Evolutionary conservation across 2,888 invertebrate species (phyloP).

Genomic region (Melitaea athalia): DNA sequence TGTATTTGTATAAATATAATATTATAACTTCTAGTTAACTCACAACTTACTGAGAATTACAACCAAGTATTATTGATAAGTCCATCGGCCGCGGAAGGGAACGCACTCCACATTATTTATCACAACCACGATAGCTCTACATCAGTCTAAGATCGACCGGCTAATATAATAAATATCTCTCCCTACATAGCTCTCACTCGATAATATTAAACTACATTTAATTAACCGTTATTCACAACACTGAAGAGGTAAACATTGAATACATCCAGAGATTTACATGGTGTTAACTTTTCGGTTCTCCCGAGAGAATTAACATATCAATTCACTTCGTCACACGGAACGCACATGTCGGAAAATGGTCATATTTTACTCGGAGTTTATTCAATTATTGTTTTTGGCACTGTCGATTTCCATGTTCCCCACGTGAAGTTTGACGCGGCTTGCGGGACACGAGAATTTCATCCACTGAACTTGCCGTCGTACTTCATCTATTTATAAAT

Average conservation of each 20-base stretch:
- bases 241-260: slow-evolving; percentile 79
- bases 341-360: slow-evolving; percentile 47
- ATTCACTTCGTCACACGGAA: slow-evolving; percentile 58
- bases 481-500: slow-evolving; percentile 65
- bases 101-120: slow-evolving; percentile 56
- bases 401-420: slow-evolving; percentile 61
- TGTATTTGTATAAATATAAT: slow-evolving; percentile 60
- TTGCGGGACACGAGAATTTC: slow-evolving; percentile 57
- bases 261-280: slow-evolving; percentile 65
- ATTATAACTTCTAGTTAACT: slow-evolving; percentile 58
- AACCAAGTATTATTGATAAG: slow-evolving; percentile 60
- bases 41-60: slow-evolving; percentile 73
- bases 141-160: slow-evolving; percentile 46
- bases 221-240: slow-evolving; percentile 76
- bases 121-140: slow-evolving; percentile 68
- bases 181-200: slow-evolving; percentile 58
- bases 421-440: slow-evolving; percentile 59
- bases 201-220: slow-evolving; percentile 46
- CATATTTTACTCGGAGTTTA: slow-evolving; percentile 57
- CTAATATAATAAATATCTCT: slow-evolving; percentile 33
- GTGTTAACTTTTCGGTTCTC: slow-evolving; percentile 57
- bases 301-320: slow-evolving; percentile 50
- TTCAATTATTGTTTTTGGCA: slow-evolving; percentile 66
- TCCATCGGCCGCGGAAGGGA: slow-evolving; percentile 41
- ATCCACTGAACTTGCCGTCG: slow-evolving; percentile 63